Conservation (phyloP, 1,140 invertebrate species). For the Argopecten irradians region DNA sequence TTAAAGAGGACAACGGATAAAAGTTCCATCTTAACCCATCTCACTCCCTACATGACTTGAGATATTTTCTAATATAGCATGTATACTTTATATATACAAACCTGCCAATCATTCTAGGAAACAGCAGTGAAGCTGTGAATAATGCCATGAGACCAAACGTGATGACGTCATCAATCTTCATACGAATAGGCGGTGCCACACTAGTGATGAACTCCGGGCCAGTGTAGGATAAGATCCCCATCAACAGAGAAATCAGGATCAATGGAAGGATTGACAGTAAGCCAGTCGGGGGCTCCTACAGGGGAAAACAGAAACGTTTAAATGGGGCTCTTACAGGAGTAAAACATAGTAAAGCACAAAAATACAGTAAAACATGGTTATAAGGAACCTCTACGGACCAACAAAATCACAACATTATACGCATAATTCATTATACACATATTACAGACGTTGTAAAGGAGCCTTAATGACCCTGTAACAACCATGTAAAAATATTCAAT, state of each 20-base stretch:
- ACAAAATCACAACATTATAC: no score
- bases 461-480: no score
- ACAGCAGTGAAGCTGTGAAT: conserved; percentile 69
- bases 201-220: conserved; percentile 66
- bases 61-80: not conserved
- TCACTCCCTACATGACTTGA: not conserved
- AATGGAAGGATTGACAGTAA: conserved; percentile 65
- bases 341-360: no score
- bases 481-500: no score
- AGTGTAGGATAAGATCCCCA: conserved; percentile 67
- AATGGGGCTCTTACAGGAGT: no score
- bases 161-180: conserved; percentile 68
- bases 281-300: conserved; percentile 49
- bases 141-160: conserved; percentile 70
- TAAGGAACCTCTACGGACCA: no score
- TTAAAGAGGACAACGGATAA: not conserved
- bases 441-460: no score
- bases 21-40: not conserved
- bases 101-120: conserved; percentile 70
- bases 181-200: conserved; percentile 62
- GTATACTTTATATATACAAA: conserved; percentile 41
- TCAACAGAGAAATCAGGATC: conserved; percentile 63
- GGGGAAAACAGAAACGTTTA: not conserved
- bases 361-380: no score
- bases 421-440: no score